These are phyloP conservation scores for Trichoplusia ni DNA, from an alignment of 1,140 invertebrate species.

Conservation along the genomic window DNA sequence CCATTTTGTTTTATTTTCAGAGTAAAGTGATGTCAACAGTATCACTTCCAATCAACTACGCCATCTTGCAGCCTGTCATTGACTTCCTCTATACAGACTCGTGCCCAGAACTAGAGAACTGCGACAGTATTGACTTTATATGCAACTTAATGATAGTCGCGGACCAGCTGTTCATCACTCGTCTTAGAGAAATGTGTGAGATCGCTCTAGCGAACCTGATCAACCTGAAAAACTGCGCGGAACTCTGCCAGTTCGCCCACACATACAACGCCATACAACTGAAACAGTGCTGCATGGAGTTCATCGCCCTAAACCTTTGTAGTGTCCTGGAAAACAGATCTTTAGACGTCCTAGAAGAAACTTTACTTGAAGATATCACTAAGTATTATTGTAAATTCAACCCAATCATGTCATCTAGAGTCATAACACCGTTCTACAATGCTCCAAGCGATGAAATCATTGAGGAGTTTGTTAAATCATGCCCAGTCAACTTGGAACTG, in stretches of 20 bases:
- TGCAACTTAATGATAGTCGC: slow-evolving; percentile 86
- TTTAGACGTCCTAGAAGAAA: slow-evolving; percentile 83
- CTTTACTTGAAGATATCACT: slow-evolving; percentile 83
- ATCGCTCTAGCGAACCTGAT: slow-evolving; percentile 83
- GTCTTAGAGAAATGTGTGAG: slow-evolving; percentile 87
- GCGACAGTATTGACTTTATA: slow-evolving; percentile 82
- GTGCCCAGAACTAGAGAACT: slow-evolving; percentile 79
- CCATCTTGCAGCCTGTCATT: slow-evolving; percentile 83
- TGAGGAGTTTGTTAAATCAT: slow-evolving; percentile 70
- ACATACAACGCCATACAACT: slow-evolving; percentile 86
- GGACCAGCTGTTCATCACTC: slow-evolving; percentile 86
- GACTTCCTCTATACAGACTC: slow-evolving; percentile 87
- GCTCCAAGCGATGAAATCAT: slow-evolving; percentile 82
- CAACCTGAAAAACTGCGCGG: slow-evolving; percentile 86
- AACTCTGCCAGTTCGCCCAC: slow-evolving; percentile 86
- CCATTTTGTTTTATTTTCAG: slow-evolving; percentile 51
- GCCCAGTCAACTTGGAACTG: slow-evolving; percentile 70
- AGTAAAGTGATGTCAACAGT: slow-evolving; percentile 72
- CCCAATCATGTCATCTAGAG: slow-evolving; percentile 79
- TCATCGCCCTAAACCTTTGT: slow-evolving; percentile 86
- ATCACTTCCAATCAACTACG: slow-evolving; percentile 78
- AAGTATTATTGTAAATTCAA: slow-evolving; percentile 83
- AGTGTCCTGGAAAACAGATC: slow-evolving; percentile 85
- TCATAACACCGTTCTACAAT: slow-evolving; percentile 85
- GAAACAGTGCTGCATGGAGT: slow-evolving; percentile 86